These are phyloP conservation scores for Rhinoptilus africanus DNA, from an alignment of 2,113 vertebrate species.

Conservation along the genomic window DNA sequence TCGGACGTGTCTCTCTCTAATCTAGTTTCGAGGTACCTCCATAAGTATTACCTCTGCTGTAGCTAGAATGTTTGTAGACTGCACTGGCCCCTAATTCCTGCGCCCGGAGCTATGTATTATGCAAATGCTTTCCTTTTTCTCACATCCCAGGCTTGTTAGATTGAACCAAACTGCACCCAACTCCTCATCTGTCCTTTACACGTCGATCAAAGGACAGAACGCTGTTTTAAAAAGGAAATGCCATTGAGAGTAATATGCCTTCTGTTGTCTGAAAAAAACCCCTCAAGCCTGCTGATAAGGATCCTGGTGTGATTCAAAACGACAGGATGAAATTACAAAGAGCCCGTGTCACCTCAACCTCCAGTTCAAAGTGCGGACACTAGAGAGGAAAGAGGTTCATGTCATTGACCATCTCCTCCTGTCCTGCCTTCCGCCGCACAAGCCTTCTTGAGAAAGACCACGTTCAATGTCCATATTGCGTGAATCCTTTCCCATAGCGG, in stretches of 20 bases:
- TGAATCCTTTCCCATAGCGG: neutral
- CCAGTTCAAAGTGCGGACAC: neutral
- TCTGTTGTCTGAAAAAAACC: neutral
- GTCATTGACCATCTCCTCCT: neutral
- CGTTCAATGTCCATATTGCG: accelerated
- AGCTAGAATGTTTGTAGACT: neutral
- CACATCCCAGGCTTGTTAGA: neutral
- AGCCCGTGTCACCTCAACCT: neutral
- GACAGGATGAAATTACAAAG: constrained; percentile 19
- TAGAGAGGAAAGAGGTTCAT: neutral
- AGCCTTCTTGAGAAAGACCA: neutral
- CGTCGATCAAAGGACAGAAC: neutral
- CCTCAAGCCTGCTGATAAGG: neutral
- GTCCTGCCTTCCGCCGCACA: neutral
- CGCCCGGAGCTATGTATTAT: neutral
- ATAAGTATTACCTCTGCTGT: neutral
- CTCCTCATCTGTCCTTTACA: neutral
- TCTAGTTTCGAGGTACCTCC: neutral
- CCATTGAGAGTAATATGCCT: neutral
- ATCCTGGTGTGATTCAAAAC: neutral
- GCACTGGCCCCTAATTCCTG: neutral
- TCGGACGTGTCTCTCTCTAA: neutral
- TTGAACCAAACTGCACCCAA: neutral
- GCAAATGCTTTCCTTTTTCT: neutral
- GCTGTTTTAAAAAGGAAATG: constrained; percentile 41